These are phyloP conservation scores for Taeniopygia guttata DNA, from an alignment of 2,797 vertebrate species.

Conservation along the genomic window DNA sequence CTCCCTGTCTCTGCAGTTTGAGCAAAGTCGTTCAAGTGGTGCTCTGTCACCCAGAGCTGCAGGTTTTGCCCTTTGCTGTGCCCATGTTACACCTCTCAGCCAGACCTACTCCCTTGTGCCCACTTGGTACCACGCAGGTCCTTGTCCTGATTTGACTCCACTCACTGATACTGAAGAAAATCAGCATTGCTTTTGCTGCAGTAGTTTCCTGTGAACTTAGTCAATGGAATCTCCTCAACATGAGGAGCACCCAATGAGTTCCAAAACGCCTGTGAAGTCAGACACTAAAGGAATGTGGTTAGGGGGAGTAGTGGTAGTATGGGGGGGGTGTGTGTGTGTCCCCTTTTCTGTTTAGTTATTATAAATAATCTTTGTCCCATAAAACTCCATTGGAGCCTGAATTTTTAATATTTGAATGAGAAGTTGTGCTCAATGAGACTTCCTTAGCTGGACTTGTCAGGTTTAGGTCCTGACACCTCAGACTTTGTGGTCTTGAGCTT, in stretches of 20 bases:
- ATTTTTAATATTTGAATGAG: not conserved
- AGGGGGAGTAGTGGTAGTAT: no score
- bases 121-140: accelerated
- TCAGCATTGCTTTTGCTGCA: not conserved
- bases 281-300: not conserved
- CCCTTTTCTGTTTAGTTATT: not conserved
- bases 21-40: not conserved
- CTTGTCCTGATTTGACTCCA: not conserved
- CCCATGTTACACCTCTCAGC: accelerated
- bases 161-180: accelerated
- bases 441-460: not conserved
- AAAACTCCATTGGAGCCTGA: not conserved
- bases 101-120: not conserved
- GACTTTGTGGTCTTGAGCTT: not conserved
- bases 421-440: not conserved
- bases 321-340: no score
- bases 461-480: not conserved
- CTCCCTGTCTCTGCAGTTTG: not conserved
- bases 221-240: not conserved
- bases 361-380: not conserved
- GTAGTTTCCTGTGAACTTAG: not conserved
- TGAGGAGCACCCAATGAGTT: not conserved
- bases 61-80: not conserved
- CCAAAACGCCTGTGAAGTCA: accelerated
- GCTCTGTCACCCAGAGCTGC: not conserved